Percentiles rank a stretch among this genome's conserved stretches.
phyloP scores from a whole-genome alignment of 2,888 invertebrate genomes.

The Rotaria sp. region DNA sequence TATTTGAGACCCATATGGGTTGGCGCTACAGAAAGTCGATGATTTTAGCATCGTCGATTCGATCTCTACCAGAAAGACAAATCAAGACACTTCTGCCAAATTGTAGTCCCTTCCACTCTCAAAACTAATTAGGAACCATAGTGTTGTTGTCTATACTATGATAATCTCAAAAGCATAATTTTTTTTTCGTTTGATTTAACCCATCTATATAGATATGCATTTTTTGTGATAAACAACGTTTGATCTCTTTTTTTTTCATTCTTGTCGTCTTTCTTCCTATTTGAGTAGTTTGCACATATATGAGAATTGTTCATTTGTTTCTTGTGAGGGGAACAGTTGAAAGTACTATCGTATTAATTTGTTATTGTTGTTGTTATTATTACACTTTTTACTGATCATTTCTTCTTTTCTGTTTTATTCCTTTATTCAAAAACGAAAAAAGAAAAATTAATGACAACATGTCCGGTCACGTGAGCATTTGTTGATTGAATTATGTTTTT shows the following conservation, averaged over 20 bases:
- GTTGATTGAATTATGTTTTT: background rate
- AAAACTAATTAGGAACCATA: too few relatives aligned
- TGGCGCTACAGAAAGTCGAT: too few relatives aligned
- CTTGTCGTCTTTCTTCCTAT: background rate
- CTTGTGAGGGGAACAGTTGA: conserved; percentile 11
- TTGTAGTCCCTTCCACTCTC: too few relatives aligned
- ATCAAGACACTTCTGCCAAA: too few relatives aligned
- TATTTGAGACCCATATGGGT: too few relatives aligned
- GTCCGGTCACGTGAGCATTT: background rate
- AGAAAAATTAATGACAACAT: background rate
- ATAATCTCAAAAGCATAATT: conserved; percentile 14
- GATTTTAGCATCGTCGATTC: too few relatives aligned
- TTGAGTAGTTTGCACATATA: background rate
- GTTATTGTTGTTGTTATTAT: conserved; percentile 3
- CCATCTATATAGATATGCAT: background rate
- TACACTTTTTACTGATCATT: background rate
- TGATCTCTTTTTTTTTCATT: background rate
- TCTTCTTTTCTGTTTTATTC: background rate
- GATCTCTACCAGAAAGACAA: too few relatives aligned
- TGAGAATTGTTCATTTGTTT: background rate
- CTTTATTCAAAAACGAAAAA: background rate
- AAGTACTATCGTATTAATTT: background rate
- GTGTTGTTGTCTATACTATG: background rate
- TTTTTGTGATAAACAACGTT: background rate
- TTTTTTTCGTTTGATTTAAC: background rate